Conservation (phyloP, 2,797 vertebrate species). For the Aplochiton taeniatus region DNA sequence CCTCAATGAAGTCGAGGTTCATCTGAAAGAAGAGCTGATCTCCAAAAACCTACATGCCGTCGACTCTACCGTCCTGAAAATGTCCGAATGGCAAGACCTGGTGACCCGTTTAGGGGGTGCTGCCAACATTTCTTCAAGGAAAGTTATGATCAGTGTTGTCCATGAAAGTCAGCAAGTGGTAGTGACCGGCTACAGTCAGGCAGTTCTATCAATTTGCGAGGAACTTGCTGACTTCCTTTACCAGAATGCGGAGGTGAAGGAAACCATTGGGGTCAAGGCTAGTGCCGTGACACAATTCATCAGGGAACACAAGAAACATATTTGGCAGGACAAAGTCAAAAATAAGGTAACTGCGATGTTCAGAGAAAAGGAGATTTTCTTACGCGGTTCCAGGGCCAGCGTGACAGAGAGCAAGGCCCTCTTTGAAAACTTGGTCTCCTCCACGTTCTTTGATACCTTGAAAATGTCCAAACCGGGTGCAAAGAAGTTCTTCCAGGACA, state of each 20-base stretch:
- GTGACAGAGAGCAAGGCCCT: conserved; percentile 48
- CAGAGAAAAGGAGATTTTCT: conserved; percentile 58
- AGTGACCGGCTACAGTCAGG: conserved; percentile 71
- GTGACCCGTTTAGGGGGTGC: conserved; percentile 43
- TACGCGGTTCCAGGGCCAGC: conserved; percentile 74
- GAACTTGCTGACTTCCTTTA: conserved; percentile 72
- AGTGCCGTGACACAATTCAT: conserved; percentile 70
- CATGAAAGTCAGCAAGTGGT: conserved; percentile 58
- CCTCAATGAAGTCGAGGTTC: conserved; percentile 71
- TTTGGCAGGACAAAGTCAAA: conserved; percentile 45
- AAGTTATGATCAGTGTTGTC: conserved; percentile 46
- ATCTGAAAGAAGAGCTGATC: conserved; percentile 62
- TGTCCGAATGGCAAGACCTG: conserved; percentile 71
- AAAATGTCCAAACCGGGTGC: conserved; percentile 72
- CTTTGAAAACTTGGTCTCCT: conserved; percentile 55
- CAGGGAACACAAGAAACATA: conserved; percentile 37
- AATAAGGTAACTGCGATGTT: conserved; percentile 62
- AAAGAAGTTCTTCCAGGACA: conserved; percentile 75
- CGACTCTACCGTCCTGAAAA: conserved; percentile 61
- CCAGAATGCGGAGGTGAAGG: conserved; percentile 66
- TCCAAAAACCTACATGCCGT: conserved; percentile 62
- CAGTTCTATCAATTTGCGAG: conserved; percentile 51
- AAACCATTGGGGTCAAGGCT: conserved; percentile 53
- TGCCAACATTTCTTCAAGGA: conserved; percentile 47
- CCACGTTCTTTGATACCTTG: conserved; percentile 57